Evolutionary conservation across 2,888 invertebrate species (phyloP).

Genomic region (Opisthograptis luteolata): DNA sequence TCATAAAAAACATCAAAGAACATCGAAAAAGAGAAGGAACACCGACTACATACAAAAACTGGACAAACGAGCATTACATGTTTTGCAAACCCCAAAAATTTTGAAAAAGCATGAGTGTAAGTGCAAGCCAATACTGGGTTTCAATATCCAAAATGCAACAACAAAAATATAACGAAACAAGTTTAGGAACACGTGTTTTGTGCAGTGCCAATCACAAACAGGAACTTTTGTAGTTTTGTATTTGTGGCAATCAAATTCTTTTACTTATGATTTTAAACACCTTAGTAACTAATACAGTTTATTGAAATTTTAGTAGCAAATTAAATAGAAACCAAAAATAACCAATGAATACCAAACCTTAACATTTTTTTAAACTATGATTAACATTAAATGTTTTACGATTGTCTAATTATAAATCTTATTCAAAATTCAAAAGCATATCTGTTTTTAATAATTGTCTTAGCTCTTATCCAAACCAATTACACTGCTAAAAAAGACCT

Average conservation of each 20-base stretch:
- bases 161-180: constrained; percentile 45
- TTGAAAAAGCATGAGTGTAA: constrained; percentile 68
- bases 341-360: no score
- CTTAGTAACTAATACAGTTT: no score
- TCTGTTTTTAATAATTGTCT: no score
- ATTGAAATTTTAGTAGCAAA: no score
- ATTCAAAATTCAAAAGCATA: no score
- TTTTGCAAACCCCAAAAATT: constrained; percentile 49
- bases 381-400: no score
- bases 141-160: constrained; percentile 56
- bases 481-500: no score
- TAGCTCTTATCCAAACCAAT: no score
- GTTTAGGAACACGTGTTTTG: constrained; percentile 51
- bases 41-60: constrained; percentile 77
- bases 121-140: constrained; percentile 79
- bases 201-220: constrained; percentile 71
- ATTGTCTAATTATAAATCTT: no score
- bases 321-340: no score
- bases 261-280: no score
- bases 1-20: constrained; percentile 54
- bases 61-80: constrained; percentile 55
- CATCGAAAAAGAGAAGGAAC: constrained; percentile 80
- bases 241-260: constrained; percentile 41
- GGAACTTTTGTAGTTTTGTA: constrained; percentile 47
- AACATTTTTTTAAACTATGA: no score